phyloP scores from a whole-genome alignment of 2,113 vertebrate species.

The Lasiurus cinereus region DNA sequence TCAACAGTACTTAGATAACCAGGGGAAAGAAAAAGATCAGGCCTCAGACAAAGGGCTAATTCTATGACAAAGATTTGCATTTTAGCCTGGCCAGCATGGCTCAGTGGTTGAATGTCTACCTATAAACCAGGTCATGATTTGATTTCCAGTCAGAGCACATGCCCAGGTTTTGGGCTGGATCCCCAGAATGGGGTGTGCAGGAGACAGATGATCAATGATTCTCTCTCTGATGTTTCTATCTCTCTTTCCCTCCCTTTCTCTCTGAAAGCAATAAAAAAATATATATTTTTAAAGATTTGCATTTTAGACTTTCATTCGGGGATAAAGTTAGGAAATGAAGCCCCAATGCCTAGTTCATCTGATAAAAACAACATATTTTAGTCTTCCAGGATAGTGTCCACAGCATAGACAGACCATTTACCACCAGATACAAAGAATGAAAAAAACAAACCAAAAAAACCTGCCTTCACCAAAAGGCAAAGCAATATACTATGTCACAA shows the following conservation, averaged over 20 bases:
- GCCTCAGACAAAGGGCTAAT: conserved; percentile 17
- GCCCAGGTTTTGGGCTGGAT: no score
- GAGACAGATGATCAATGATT: no score
- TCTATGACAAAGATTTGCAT: conserved; percentile 1
- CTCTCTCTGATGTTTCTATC: no score
- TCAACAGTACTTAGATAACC: background rate
- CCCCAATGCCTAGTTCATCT: background rate
- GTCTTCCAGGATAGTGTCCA: conserved; percentile 10
- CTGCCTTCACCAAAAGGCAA: conserved; percentile 72
- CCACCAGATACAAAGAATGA: conserved; percentile 67
- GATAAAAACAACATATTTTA: conserved; percentile 48
- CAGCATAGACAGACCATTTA: conserved; percentile 33
- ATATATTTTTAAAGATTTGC: background rate
- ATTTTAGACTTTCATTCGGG: conserved; percentile 51
- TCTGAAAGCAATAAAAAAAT: no score
- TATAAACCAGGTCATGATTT: no score
- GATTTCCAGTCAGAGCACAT: no score
- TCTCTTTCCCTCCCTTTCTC: no score
- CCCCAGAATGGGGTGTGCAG: no score
- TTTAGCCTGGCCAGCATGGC: background rate
- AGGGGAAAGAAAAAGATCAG: background rate
- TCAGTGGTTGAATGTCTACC: no score
- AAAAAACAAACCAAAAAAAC: conserved; percentile 15
- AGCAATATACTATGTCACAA: conserved; percentile 66
- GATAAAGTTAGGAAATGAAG: conserved; percentile 54